Percentiles rank a stretch among this genome's conserved stretches.
Conservation (phyloP, 2,888 invertebrate species). For the Pyrocoelia pectoralis region DNA sequence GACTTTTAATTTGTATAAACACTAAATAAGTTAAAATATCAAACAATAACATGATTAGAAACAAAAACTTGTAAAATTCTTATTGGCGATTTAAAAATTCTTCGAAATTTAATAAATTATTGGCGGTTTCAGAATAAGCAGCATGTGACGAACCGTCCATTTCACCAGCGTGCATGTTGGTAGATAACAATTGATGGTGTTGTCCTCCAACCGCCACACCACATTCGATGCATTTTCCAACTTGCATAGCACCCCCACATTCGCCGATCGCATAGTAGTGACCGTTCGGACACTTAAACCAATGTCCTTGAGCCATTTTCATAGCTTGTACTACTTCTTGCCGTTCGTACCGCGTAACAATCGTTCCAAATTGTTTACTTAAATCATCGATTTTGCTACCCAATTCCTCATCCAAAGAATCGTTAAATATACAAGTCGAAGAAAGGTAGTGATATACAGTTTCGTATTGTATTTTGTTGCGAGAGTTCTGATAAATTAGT, state of each 20-base stretch:
- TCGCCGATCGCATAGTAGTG: conserved; percentile 72
- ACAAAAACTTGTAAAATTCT: too few species aligned
- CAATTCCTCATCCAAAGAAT: conserved; percentile 34
- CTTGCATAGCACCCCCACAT: conserved; percentile 71
- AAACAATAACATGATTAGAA: too few species aligned
- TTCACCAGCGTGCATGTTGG: conserved; percentile 60
- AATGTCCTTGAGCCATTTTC: conserved; percentile 66
- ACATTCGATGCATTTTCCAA: conserved; percentile 66
- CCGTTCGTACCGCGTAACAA: neutral
- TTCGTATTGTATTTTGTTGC: neutral
- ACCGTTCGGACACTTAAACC: conserved; percentile 77
- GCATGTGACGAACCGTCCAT: neutral
- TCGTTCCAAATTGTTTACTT: conserved; percentile 15
- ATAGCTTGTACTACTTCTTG: conserved; percentile 66
- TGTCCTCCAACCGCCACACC: conserved; percentile 64
- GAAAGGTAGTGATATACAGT: conserved; percentile 29
- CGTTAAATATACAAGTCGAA: conserved; percentile 36
- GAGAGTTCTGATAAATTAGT: neutral
- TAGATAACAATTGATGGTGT: conserved; percentile 61
- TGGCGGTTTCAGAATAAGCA: conserved; percentile 46
- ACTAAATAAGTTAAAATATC: too few species aligned
- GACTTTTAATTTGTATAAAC: too few species aligned
- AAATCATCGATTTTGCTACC: conserved; percentile 32
- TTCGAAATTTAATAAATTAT: conserved; percentile 49
- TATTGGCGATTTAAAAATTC: conserved; percentile 57